A percentile compares a stretch with the other conserved stretches of the same genome.
phyloP scores from a whole-genome alignment of 2,888 invertebrate species.

The Apamea crenata region DNA sequence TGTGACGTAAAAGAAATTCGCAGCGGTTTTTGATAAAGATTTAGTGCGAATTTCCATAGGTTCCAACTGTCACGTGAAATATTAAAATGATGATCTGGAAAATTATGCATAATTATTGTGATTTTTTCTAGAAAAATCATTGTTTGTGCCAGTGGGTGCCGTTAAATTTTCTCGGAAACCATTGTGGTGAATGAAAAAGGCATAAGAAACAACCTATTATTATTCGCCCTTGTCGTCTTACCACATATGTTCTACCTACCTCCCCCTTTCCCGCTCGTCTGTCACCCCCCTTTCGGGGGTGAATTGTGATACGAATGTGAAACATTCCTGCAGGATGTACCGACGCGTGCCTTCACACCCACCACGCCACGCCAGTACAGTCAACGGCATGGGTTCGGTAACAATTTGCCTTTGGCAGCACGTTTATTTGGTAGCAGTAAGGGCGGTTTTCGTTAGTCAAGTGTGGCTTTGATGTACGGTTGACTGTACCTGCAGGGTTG shows the following conservation, averaged over 20 bases:
- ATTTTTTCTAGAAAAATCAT: not conserved
- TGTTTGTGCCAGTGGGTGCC: not conserved
- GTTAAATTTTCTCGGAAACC: not conserved
- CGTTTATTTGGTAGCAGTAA: not conserved
- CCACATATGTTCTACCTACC: not conserved
- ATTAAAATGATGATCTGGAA: not conserved
- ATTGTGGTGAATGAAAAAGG: not conserved
- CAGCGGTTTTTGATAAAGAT: not conserved
- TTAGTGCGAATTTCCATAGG: no score
- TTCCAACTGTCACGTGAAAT: not conserved
- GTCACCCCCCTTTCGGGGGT: not conserved
- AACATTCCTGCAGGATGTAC: conserved; percentile 38
- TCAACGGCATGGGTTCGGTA: not conserved
- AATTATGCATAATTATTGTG: not conserved
- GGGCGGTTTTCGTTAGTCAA: not conserved
- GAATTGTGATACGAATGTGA: conserved; percentile 32
- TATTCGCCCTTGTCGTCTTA: not conserved
- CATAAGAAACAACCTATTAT: not conserved
- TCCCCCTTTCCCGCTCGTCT: not conserved
- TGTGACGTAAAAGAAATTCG: no score
- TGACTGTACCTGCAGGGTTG: not conserved
- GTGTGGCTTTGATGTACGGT: no score
- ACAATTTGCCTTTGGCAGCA: not conserved
- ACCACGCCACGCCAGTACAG: not conserved
- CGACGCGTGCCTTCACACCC: conserved; percentile 12